These are phyloP conservation scores for Chaenocephalus aceratus DNA, from an alignment of 2,113 vertebrate genomes.

Conservation along the genomic window DNA sequence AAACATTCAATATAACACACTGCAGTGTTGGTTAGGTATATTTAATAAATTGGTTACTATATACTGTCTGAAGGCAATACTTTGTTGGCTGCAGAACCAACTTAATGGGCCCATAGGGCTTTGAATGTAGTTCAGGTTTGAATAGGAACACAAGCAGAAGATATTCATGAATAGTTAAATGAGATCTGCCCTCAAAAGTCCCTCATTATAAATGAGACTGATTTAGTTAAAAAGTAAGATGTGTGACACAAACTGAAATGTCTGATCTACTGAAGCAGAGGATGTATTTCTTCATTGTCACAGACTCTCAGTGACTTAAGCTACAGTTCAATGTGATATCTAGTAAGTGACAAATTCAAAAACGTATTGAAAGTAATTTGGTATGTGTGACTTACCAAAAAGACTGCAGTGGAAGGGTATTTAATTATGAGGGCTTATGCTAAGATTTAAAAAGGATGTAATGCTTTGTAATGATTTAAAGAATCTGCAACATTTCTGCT, in stretches of 20 bases:
- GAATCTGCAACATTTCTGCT: not conserved
- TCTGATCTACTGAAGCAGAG: constrained; percentile 41
- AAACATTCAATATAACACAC: no score
- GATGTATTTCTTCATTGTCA: not conserved
- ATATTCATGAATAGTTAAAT: constrained; percentile 15
- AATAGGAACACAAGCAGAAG: constrained; percentile 4
- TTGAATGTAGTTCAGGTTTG: constrained; percentile 20
- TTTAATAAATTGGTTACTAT: not conserved
- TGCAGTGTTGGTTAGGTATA: not conserved
- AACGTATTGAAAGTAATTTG: not conserved
- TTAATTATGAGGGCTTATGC: not conserved
- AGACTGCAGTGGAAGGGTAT: not conserved
- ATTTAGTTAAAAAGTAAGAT: constrained; percentile 49
- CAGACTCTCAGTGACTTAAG: not conserved
- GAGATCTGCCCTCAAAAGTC: not conserved
- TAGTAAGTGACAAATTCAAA: not conserved
- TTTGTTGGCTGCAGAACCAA: not conserved
- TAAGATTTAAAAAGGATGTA: not conserved
- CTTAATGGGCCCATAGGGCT: not conserved
- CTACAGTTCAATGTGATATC: not conserved
- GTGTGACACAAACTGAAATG: constrained; percentile 61
- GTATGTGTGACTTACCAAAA: not conserved
- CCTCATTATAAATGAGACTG: constrained; percentile 16
- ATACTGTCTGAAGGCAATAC: not conserved
- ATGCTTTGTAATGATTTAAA: not conserved